Conservation (phyloP, 2,888 invertebrate genomes). For the Chalcosyrphus nemorum region DNA sequence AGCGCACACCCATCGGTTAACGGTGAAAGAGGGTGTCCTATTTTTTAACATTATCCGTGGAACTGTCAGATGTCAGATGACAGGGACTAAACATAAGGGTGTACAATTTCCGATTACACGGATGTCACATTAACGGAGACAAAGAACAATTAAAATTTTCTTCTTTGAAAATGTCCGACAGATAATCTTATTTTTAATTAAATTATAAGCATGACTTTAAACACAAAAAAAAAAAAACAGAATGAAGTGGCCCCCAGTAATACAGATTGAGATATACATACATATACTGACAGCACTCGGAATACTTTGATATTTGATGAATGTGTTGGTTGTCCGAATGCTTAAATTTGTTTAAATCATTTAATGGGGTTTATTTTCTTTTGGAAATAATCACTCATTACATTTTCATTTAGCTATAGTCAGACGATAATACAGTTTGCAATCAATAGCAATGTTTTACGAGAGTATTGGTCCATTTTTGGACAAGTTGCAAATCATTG, state of each 20-base stretch:
- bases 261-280: slow-evolving; percentile 8
- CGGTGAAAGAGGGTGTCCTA: neutral
- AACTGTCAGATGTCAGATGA: slow-evolving; percentile 61
- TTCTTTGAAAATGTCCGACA: slow-evolving; percentile 35
- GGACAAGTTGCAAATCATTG: too few species aligned
- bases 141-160: slow-evolving; percentile 52
- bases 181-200: slow-evolving; percentile 58
- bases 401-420: too few species aligned
- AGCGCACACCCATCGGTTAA: slow-evolving; percentile 18
- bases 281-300: too few species aligned
- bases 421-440: too few species aligned
- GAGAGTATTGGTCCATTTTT: too few species aligned
- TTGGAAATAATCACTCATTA: neutral
- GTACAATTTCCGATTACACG: slow-evolving; percentile 50
- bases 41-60: slow-evolving; percentile 25
- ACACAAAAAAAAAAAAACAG: too few species aligned
- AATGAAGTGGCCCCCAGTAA: neutral
- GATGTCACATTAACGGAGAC: slow-evolving; percentile 52
- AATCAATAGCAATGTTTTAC: too few species aligned
- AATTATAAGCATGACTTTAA: slow-evolving; percentile 25
- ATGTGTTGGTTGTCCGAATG: neutral
- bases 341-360: slow-evolving; percentile 16
- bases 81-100: slow-evolving; percentile 57
- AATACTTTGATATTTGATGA: neutral
- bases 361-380: neutral